A percentile compares a stretch with the other conserved stretches of the same genome.
phyloP scores from a whole-genome alignment of 2,113 vertebrate species.

The Brachypteracias leptosomus region DNA sequence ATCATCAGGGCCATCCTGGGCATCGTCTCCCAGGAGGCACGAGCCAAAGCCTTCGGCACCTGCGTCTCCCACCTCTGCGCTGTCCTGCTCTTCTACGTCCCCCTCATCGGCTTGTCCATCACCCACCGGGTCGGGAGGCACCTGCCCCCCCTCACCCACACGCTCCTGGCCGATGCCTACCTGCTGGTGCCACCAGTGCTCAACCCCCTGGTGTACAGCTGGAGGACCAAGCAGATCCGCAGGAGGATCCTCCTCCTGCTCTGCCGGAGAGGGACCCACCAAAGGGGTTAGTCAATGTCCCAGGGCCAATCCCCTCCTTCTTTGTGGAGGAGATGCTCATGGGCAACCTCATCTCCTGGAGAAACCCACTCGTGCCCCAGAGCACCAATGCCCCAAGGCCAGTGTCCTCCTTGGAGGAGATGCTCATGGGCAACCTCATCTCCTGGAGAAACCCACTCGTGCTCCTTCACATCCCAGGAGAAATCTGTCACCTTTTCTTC shows the following conservation, averaged over 20 bases:
- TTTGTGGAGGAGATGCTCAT: not conserved
- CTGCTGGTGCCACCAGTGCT: conserved; percentile 16
- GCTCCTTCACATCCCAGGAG: not conserved
- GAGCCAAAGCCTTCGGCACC: not conserved
- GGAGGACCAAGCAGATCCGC: conserved; percentile 42
- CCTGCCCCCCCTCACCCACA: not conserved
- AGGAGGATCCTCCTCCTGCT: not conserved
- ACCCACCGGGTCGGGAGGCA: conserved; percentile 27
- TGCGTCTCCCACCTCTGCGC: conserved; percentile 47
- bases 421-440: not conserved
- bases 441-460: not conserved
- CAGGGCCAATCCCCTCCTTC: not conserved
- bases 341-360: not conserved
- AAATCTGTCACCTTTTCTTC: not conserved
- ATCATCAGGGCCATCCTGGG: conserved; percentile 20
- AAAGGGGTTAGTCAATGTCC: not conserved
- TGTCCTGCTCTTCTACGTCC: conserved; percentile 37
- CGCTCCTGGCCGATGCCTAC: conserved; percentile 12
- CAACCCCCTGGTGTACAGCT: conserved; percentile 38
- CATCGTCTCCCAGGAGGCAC: not conserved
- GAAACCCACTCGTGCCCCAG: too few species aligned
- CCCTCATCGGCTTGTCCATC: not conserved
- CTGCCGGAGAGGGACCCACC: not conserved
- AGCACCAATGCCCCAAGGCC: not conserved
- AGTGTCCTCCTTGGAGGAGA: not conserved